Percentiles rank a stretch among this genome's conserved stretches.
Evolutionary conservation across 2,797 vertebrate genomes (phyloP).

Genomic region (Aphelocoma californica): DNA sequence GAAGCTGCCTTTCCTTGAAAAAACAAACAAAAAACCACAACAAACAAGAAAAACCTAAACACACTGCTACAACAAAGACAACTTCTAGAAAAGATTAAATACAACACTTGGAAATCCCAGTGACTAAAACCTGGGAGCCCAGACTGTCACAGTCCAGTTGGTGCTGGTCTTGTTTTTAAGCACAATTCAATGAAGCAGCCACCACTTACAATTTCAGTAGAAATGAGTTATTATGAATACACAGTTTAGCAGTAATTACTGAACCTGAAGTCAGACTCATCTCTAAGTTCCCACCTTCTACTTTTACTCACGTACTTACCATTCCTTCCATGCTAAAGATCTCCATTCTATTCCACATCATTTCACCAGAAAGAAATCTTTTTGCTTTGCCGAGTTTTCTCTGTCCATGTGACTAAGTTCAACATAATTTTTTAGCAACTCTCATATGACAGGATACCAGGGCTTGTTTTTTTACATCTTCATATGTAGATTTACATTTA

Average conservation of each 20-base stretch:
- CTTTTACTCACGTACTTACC: rapidly evolving
- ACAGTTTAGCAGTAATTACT: neutral
- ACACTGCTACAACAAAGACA: neutral
- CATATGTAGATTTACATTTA: neutral
- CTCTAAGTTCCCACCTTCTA: neutral
- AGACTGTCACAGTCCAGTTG: neutral
- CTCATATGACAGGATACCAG: neutral
- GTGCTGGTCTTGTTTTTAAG: neutral
- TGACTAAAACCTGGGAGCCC: neutral
- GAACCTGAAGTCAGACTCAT: neutral
- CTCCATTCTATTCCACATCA: neutral
- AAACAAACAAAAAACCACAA: rapidly evolving
- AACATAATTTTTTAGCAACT: neutral
- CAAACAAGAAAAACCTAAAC: neutral
- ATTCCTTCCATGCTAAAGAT: neutral
- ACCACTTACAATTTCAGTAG: neutral
- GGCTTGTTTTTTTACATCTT: neutral
- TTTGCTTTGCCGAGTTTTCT: neutral
- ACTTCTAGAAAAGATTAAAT: neutral
- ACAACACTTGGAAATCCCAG: neutral
- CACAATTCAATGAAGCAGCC: neutral
- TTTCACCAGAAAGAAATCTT: neutral
- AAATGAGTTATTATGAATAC: neutral
- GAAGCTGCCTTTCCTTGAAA: neutral
- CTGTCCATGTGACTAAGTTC: neutral